Evolutionary conservation across 2,888 invertebrate species (phyloP).

Genomic region (Cactoblastis cactorum): DNA sequence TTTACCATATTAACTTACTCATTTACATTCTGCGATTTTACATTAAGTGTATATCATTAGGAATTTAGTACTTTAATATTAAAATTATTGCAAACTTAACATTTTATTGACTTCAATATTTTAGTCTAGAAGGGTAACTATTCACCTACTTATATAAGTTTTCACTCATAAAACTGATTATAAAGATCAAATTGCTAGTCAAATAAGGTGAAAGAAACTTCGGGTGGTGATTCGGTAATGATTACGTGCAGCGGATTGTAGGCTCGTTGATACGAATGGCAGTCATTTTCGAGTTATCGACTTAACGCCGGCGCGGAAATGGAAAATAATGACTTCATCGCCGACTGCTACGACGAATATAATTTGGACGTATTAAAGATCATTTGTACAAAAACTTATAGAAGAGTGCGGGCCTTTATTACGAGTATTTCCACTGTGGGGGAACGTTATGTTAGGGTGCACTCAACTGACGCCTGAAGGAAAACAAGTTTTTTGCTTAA

Average conservation of each 20-base stretch:
- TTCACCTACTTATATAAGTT: not conserved
- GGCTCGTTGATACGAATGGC: constrained; percentile 60
- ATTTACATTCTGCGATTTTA: too few relatives aligned
- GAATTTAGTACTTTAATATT: too few relatives aligned
- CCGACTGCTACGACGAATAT: constrained; percentile 58
- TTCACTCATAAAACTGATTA: not conserved
- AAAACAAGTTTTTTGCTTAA: too few relatives aligned
- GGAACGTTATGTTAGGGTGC: not conserved
- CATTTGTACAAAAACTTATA: constrained; percentile 56
- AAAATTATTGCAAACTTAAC: too few relatives aligned
- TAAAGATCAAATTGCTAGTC: constrained; percentile 21
- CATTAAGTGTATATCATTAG: too few relatives aligned
- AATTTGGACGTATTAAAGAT: constrained; percentile 69
- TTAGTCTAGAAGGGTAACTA: too few relatives aligned
- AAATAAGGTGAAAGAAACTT: constrained; percentile 30
- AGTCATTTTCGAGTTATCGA: constrained; percentile 78
- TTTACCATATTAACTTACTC: too few relatives aligned
- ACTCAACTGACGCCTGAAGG: too few relatives aligned
- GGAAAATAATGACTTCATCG: constrained; percentile 77
- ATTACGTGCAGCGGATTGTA: constrained; percentile 53
- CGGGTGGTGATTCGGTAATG: constrained; percentile 58
- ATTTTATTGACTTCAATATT: too few relatives aligned
- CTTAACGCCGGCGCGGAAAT: constrained; percentile 72
- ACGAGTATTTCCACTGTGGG: constrained; percentile 13
- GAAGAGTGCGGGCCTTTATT: constrained; percentile 30